phyloP scores from a whole-genome alignment of 2,113 vertebrate genomes.

The Reinhardtius hippoglossoides region DNA sequence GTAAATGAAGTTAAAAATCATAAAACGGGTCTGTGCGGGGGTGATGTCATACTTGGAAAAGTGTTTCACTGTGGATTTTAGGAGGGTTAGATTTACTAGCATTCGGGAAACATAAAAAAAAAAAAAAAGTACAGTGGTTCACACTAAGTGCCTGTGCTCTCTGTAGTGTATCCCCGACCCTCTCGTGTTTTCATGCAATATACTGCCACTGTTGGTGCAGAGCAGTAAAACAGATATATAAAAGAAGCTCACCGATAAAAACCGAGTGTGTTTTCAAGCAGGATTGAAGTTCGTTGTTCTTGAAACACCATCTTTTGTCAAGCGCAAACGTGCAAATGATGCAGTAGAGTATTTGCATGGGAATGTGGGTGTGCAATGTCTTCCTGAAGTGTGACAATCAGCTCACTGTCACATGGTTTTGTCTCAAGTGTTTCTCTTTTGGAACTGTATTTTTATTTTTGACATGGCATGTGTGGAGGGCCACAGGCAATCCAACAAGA shows the following conservation, averaged over 20 bases:
- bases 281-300: constrained; percentile 39
- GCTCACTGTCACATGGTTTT: constrained; percentile 73
- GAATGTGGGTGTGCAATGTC: constrained; percentile 62
- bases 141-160: constrained; percentile 70
- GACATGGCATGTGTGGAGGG: constrained; percentile 31
- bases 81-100: constrained; percentile 77
- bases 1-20: constrained; percentile 69
- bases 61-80: constrained; percentile 71
- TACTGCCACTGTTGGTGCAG: constrained; percentile 45
- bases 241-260: constrained; percentile 23
- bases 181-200: constrained; percentile 37
- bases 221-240: constrained; percentile 39
- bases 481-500: constrained; percentile 48
- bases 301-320: constrained; percentile 20
- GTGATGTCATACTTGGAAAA: constrained; percentile 81
- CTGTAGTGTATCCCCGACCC: constrained; percentile 48
- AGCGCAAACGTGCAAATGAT: constrained; percentile 24
- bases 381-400: constrained; percentile 75
- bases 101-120: constrained; percentile 71
- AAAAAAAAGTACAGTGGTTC: constrained; percentile 74
- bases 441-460: constrained; percentile 72
- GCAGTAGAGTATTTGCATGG: constrained; percentile 55
- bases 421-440: constrained; percentile 46
- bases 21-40: constrained; percentile 59
- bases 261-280: constrained; percentile 17